Conservation (phyloP, 2,888 invertebrate genomes). For the Tipula lateralis region DNA sequence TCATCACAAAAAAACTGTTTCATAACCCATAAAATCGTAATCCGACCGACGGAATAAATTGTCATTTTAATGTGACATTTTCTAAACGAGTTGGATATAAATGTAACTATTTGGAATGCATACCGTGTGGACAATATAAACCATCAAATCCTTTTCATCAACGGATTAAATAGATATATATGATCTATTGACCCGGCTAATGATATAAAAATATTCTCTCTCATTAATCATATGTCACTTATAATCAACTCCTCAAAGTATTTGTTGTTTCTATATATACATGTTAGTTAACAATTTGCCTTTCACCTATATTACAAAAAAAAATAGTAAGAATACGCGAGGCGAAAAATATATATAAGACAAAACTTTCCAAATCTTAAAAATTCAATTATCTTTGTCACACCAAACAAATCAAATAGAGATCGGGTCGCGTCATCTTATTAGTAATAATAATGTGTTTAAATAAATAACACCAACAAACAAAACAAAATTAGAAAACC, state of each 20-base stretch:
- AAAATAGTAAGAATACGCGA: background rate
- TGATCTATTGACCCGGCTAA: background rate
- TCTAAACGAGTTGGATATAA: background rate
- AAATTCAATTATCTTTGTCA: background rate
- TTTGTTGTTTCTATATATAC: background rate
- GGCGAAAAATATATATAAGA: background rate
- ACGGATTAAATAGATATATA: background rate
- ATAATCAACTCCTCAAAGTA: background rate
- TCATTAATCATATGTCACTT: slow-evolving; percentile 19
- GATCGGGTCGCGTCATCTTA: slow-evolving; percentile 1
- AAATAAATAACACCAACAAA: background rate
- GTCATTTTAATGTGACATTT: background rate
- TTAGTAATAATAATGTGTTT: background rate
- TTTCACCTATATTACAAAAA: background rate
- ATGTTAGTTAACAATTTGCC: background rate
- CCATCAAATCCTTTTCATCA: background rate
- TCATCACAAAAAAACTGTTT: too few relatives aligned
- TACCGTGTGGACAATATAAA: background rate
- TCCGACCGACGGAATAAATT: background rate
- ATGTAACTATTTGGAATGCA: background rate
- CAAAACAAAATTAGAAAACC: slow-evolving; percentile 20
- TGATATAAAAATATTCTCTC: background rate
- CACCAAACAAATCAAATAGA: slow-evolving; percentile 11
- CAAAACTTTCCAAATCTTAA: background rate
- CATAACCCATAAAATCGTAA: too few relatives aligned